Percentiles rank a stretch among this genome's conserved stretches.
phyloP scores from a whole-genome alignment of 2,113 vertebrate species.

The Saccopteryx leptura region DNA sequence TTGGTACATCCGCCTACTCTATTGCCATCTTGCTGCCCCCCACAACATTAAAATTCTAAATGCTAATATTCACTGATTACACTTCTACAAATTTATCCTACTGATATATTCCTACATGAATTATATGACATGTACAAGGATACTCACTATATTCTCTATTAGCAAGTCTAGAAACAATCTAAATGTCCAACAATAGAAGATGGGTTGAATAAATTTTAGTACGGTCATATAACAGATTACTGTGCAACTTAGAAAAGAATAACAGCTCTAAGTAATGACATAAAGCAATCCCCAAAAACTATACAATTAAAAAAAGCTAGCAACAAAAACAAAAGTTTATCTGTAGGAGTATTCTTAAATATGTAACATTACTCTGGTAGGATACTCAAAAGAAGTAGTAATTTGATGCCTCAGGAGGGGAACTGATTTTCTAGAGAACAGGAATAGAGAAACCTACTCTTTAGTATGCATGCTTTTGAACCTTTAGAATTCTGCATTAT shows the following conservation, averaged over 20 bases:
- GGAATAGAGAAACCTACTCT: constrained; percentile 1
- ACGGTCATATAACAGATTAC: neutral
- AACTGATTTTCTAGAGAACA: neutral
- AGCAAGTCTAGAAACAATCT: constrained; percentile 17
- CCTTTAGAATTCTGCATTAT: constrained; percentile 28
- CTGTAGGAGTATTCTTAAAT: neutral
- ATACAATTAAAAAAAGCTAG: neutral
- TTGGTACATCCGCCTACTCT: no score
- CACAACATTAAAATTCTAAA: constrained; percentile 12
- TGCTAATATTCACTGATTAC: neutral
- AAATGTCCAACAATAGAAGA: constrained; percentile 25
- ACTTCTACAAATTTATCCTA: constrained; percentile 13
- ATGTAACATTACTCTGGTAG: constrained; percentile 24
- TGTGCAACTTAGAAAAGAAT: neutral
- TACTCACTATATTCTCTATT: neutral
- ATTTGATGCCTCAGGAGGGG: neutral
- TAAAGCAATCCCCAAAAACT: neutral
- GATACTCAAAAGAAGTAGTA: neutral
- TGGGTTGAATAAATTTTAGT: neutral
- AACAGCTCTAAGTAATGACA: constrained; percentile 8
- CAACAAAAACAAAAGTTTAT: neutral
- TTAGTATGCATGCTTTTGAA: constrained; percentile 8
- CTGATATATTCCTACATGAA: constrained; percentile 3
- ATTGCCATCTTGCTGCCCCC: no score
- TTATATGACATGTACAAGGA: neutral